Conservation (phyloP, 2,113 vertebrate species). For the Gymnogyps californianus region DNA sequence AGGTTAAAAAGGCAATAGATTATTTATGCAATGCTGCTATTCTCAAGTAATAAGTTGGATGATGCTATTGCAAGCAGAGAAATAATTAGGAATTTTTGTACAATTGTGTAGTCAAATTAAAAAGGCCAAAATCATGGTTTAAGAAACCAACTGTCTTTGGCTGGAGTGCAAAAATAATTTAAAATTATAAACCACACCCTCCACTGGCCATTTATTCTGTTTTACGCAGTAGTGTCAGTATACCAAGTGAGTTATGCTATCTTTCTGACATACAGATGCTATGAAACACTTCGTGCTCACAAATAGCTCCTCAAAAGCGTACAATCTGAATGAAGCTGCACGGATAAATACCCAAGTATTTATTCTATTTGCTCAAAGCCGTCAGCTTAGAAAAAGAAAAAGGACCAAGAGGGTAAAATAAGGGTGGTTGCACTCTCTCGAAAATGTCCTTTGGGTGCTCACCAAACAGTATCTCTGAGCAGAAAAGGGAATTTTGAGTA, state of each 20-base stretch:
- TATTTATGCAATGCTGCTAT: not conserved
- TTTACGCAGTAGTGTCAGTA: not conserved
- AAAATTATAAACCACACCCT: not conserved
- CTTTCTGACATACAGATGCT: not conserved
- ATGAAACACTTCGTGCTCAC: not conserved
- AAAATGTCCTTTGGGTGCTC: not conserved
- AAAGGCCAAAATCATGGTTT: not conserved
- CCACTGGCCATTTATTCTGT: not conserved
- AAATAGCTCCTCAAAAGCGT: not conserved
- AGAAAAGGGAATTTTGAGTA: not conserved
- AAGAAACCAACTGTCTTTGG: not conserved
- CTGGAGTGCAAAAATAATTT: not conserved
- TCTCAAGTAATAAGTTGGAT: not conserved
- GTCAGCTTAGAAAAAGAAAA: not conserved
- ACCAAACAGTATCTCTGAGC: not conserved
- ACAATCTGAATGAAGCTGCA: not conserved
- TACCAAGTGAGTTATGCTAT: not conserved
- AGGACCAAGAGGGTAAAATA: not conserved
- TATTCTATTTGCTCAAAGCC: not conserved
- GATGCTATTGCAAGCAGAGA: not conserved
- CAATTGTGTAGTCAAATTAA: not conserved
- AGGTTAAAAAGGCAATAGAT: not conserved
- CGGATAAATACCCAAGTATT: not conserved
- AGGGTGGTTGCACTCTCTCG: not conserved
- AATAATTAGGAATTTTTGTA: conserved; percentile 4